Base-by-base conservation (phyloP, 1,140 invertebrate species). In the Drosophila eugracilis region DNA sequence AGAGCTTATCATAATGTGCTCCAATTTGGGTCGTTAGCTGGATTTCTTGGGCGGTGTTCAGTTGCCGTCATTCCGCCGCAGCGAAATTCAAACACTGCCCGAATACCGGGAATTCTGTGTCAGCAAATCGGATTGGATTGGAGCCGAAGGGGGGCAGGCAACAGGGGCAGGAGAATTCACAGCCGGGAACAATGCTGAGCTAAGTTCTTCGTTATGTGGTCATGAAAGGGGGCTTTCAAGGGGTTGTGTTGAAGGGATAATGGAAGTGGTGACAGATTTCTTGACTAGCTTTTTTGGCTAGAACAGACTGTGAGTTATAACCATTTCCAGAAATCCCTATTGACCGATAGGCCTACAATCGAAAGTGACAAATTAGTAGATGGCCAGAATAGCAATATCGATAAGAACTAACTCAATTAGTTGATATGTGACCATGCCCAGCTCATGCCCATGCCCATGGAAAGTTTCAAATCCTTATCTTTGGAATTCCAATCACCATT, bases 401-500 rank as follows among this genome's bases (percentile, higher is more conserved):
- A 67, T 67, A 67, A 67, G 22, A 36, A 30, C n/a, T 30, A 53
- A 67, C 36, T 67, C 60, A 66, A 67, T 67, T 67, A 67, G 28
- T n/a, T n/a, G n/a, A n/a, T n/a, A n/a, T n/a, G n/a, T n/a, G n/a
- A n/a, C n/a, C n/a, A n/a, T n/a, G n/a, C n/a, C 15, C 14, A 24
- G 19, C 24, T 42, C 19, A 42, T 42, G 22, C 19, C 10, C 14
- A 5, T 19, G 17, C 55, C 44, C 45, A 21, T 59, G 65, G 65
- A 67, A 67, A 67, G 45, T 67, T 67, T 41, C 45, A 41, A n/a
- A 32, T 53, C 7, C 30, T 59, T 49, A 59, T 59, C 55, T 59
- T 1, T 19, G 21, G 30, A 52, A 52, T 37, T 52, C 49, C 21
- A 10, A 22, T 53, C 21, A 26, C 45, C 48, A 49, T 49, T 55